Evolutionary conservation across 2,888 invertebrate species (phyloP).

Genomic region (Caenorhabditis sinica): DNA sequence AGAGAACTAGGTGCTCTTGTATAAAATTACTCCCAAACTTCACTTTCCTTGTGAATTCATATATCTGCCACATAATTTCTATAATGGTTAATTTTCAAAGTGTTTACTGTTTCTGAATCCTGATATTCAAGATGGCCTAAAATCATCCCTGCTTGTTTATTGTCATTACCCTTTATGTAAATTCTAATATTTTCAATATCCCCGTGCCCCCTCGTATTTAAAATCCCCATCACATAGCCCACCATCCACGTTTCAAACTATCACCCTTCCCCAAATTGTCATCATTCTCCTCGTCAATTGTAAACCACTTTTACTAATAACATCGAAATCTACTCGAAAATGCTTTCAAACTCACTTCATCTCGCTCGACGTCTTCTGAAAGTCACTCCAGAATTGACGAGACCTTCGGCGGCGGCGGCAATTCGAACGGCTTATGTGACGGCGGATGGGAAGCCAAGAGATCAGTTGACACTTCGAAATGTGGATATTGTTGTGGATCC

Average conservation of each 20-base stretch:
- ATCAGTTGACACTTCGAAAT: slow-evolving; percentile 14
- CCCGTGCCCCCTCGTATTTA: not conserved
- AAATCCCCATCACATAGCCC: too few relatives aligned
- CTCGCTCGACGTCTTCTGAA: slow-evolving; percentile 8
- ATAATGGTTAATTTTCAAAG: too few relatives aligned
- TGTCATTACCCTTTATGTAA: too few relatives aligned
- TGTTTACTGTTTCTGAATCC: too few relatives aligned
- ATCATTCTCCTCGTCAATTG: not conserved
- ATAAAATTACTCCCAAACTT: too few relatives aligned
- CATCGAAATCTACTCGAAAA: slow-evolving; percentile 24
- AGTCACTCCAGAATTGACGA: not conserved
- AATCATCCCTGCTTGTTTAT: too few relatives aligned
- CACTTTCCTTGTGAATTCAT: too few relatives aligned
- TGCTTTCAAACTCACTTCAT: slow-evolving; percentile 5
- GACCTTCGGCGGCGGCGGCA: not conserved
- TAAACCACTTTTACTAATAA: not conserved
- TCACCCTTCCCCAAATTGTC: not conserved
- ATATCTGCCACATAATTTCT: too few relatives aligned
- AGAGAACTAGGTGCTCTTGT: too few relatives aligned
- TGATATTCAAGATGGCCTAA: too few relatives aligned
- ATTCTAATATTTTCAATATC: too few relatives aligned
- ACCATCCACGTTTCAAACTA: too few relatives aligned
- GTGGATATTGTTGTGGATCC: slow-evolving; percentile 29
- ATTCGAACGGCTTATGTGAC: slow-evolving; percentile 12
- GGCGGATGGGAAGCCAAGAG: slow-evolving; percentile 30